Base-by-base conservation (phyloP, 2,797 vertebrate species). In the Chrysocyon brachyurus region DNA sequence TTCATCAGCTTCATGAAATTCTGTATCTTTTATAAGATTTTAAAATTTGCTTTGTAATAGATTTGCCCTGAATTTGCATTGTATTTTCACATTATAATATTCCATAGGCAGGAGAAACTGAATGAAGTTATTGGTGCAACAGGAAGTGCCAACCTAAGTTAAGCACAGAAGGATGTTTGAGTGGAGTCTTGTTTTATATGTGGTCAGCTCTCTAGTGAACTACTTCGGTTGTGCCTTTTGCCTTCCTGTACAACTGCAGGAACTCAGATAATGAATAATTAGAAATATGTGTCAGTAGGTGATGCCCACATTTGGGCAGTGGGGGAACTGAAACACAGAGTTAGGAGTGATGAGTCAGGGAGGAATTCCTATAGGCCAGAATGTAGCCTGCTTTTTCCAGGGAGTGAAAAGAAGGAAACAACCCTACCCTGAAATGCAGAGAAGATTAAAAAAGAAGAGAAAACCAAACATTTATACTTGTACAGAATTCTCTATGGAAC, bases 321-420 rank as follows among this genome's bases (percentile, higher is more conserved):
- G 15, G 16, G 16, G 10, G 5, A 56, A 79, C 36, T 77, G 56
- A 70, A 46, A 66, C 7, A 61, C 31, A 73, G 36, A 49, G 12
- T 77, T 77, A 94, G 52, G 52, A 93, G 11, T 85, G 77, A 77
- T 33, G 54, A 92, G n/a, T 94, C 28, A 54, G 19, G 36, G 11
- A 56, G 91, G 28, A 54, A 49, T 96, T 97, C 64, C 57, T 85
- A 16, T 40, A 90, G 72, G 66, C 31, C 56, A 75, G 52, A 87
- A 8, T 22, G 95, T 97, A 90, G 57, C 26, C 57, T 91, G 21
- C 26, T 70, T 97, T 96, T 91, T 63, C 83, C 28, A 94, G 68
- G 40, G 12, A 24, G 11, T 56, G 24, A 79, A 84, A 63, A 63
- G 54, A 92, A n/a, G n/a, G 31, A 93, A 78, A 52, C 40, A 81